Evolutionary conservation across 2,888 invertebrate species (phyloP).

Genomic region (Patella depressa): DNA sequence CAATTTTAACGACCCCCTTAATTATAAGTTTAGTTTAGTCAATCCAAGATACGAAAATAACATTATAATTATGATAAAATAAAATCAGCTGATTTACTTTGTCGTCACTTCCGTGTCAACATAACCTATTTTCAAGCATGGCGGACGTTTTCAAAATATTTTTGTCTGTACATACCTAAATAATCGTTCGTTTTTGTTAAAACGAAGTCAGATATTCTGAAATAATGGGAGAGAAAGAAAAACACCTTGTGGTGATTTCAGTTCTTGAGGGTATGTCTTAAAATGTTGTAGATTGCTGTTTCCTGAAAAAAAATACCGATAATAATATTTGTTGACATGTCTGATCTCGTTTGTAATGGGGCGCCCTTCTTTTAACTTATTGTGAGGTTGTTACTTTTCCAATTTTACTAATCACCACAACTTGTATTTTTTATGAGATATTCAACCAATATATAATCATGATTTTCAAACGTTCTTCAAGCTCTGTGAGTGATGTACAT

Average conservation of each 20-base stretch:
- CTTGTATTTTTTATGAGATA: too few relatives aligned
- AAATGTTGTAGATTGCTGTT: background rate
- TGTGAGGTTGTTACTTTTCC: too few relatives aligned
- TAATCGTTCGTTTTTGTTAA: slow-evolving; percentile 7
- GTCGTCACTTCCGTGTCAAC: slow-evolving; percentile 51
- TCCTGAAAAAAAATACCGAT: background rate
- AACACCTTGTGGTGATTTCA: slow-evolving; percentile 65
- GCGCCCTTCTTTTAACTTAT: too few relatives aligned
- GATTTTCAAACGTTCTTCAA: too few relatives aligned
- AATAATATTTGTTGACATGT: slow-evolving; percentile 29
- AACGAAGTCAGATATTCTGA: background rate
- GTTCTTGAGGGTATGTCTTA: slow-evolving; percentile 63
- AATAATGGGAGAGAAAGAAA: slow-evolving; percentile 62
- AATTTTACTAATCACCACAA: too few relatives aligned
- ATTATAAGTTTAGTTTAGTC: too few relatives aligned
- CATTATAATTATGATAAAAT: background rate
- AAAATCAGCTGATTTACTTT: slow-evolving; percentile 40
- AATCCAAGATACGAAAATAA: background rate
- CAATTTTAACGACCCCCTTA: too few relatives aligned
- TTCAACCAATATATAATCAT: too few relatives aligned
- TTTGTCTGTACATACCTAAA: too few relatives aligned
- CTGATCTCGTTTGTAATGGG: slow-evolving; percentile 37
- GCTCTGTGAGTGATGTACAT: too few relatives aligned
- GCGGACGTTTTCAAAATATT: slow-evolving; percentile 60
- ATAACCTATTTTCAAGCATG: slow-evolving; percentile 46